These are phyloP conservation scores for Bicyclus anynana DNA, from an alignment of 1,140 invertebrate genomes.

Conservation along the genomic window DNA sequence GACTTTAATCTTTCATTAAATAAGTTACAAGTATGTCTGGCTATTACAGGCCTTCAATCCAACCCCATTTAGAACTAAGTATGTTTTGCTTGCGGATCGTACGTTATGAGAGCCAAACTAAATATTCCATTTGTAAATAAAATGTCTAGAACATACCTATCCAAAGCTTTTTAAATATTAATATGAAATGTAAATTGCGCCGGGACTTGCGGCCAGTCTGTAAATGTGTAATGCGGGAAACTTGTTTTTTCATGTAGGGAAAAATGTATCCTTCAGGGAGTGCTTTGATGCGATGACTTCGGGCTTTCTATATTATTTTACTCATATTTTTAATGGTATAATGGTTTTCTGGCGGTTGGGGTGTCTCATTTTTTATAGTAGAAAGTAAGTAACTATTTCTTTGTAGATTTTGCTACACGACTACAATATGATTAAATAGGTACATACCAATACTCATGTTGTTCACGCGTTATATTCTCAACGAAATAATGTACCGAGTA, in stretches of 20 bases:
- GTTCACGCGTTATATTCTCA: too few relatives aligned
- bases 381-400: not conserved
- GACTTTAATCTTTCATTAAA: too few relatives aligned
- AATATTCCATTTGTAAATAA: constrained; percentile 5
- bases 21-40: too few relatives aligned
- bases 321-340: not conserved
- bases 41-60: too few relatives aligned
- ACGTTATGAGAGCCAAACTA: not conserved
- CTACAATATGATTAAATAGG: too few relatives aligned
- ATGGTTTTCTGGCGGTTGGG: not conserved
- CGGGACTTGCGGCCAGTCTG: constrained; percentile 31
- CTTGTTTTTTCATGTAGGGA: constrained; percentile 13
- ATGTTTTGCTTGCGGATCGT: not conserved
- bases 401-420: too few relatives aligned
- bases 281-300: constrained; percentile 4
- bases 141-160: constrained; percentile 22
- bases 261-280: constrained; percentile 4
- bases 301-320: not conserved
- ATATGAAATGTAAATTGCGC: constrained; percentile 48
- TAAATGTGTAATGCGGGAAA: constrained; percentile 22
- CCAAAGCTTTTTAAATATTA: constrained; percentile 38
- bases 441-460: too few relatives aligned
- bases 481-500: too few relatives aligned
- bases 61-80: too few relatives aligned
- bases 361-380: not conserved